phyloP scores from a whole-genome alignment of 1,140 invertebrate genomes.

The Yoshiicerus persimilis region DNA sequence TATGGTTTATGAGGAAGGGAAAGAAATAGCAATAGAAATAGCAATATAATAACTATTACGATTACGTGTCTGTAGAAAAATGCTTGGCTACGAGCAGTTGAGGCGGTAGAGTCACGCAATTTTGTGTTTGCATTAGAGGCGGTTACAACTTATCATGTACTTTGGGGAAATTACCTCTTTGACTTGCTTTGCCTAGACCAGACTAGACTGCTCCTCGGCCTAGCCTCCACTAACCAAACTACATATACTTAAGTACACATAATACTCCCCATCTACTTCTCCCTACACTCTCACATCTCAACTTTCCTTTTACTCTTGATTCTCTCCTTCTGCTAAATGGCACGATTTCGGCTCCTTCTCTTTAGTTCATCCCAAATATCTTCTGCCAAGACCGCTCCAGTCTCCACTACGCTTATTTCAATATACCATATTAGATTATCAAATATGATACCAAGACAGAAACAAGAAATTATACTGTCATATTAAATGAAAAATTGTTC shows the following conservation, averaged over 20 bases:
- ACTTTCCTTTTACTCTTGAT: slow-evolving; percentile 1
- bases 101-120: slow-evolving; percentile 29
- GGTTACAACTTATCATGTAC: slow-evolving; percentile 37
- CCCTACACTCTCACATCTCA: background rate
- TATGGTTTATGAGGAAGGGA: background rate
- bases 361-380: background rate
- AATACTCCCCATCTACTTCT: background rate
- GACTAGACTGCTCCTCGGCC: background rate
- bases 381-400: background rate
- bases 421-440: too few species aligned
- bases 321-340: background rate
- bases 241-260: background rate
- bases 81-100: background rate
- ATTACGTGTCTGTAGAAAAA: slow-evolving; percentile 20
- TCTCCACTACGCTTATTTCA: background rate
- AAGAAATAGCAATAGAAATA: background rate
- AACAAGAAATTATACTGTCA: too few species aligned
- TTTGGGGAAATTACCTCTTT: slow-evolving; percentile 39
- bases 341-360: background rate
- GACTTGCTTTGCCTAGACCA: slow-evolving; percentile 25
- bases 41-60: slow-evolving; percentile 21
- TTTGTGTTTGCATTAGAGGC: slow-evolving; percentile 37
- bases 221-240: background rate
- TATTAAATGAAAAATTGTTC: too few species aligned
- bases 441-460: too few species aligned